A percentile compares a stretch with the other conserved stretches of the same genome.
Evolutionary conservation across 2,113 vertebrate genomes (phyloP).

Genomic region (Ailuropoda melanoleuca): DNA sequence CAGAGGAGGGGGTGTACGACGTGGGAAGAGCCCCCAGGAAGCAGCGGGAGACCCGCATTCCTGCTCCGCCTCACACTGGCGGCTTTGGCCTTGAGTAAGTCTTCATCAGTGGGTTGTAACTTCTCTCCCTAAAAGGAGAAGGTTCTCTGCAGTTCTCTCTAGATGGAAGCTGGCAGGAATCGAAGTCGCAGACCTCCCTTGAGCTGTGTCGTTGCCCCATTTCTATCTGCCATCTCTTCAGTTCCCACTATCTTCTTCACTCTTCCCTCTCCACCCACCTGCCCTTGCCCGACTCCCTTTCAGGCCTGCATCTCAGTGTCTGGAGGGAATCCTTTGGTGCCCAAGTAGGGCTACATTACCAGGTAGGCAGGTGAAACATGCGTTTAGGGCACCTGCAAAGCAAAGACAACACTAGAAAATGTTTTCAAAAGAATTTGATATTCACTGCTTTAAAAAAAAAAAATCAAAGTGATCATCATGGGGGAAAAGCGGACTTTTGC

Average conservation of each 20-base stretch:
- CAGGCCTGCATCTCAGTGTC: not conserved
- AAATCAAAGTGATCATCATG: not conserved
- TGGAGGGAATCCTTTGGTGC: not conserved
- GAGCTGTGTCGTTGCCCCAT: not conserved
- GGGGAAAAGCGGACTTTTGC: not conserved
- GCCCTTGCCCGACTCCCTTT: not conserved
- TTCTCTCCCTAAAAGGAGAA: not conserved
- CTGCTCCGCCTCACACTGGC: not conserved
- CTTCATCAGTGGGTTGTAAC: not conserved
- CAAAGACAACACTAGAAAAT: not conserved
- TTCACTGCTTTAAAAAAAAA: not conserved
- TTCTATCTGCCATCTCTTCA: not conserved
- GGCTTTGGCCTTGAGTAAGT: not conserved
- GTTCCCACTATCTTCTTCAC: not conserved
- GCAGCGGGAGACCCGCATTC: not conserved
- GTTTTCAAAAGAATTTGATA: constrained; percentile 31
- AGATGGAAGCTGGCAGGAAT: not conserved
- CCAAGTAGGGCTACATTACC: not conserved
- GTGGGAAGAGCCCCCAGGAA: not conserved
- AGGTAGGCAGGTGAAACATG: not conserved
- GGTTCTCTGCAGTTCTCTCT: not conserved
- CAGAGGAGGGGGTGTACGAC: not conserved
- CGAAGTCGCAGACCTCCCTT: not conserved
- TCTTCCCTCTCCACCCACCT: not conserved
- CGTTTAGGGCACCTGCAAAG: not conserved